These are phyloP conservation scores for Diplodus puntazzo DNA, from an alignment of 2,797 vertebrate species.

Conservation along the genomic window DNA sequence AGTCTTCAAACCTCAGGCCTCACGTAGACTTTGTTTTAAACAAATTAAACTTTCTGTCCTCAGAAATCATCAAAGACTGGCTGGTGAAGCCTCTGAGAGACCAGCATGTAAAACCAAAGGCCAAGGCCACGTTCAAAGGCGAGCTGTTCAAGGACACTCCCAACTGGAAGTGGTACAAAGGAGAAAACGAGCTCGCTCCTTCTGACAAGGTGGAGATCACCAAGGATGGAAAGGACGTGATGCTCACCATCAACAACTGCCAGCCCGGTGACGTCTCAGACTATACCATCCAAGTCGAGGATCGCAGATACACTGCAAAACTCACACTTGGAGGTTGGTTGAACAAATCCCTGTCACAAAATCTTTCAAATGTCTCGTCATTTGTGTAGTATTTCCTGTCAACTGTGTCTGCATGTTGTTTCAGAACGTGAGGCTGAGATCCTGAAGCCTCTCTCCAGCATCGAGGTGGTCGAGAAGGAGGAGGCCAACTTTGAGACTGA, in stretches of 20 bases:
- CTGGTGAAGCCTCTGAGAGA: slow-evolving; percentile 96
- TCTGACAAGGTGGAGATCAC: slow-evolving; percentile 92
- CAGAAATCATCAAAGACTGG: slow-evolving; percentile 98
- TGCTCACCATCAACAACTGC: slow-evolving; percentile 92
- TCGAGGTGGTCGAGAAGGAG: slow-evolving; percentile 96
- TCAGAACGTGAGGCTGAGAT: slow-evolving; percentile 94
- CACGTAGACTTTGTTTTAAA: not conserved
- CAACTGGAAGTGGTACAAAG: slow-evolving; percentile 96
- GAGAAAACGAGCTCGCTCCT: slow-evolving; percentile 91
- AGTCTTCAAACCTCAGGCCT: not conserved
- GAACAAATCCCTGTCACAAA: rapidly evolving
- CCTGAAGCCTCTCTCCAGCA: slow-evolving; percentile 92
- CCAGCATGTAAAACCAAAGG: slow-evolving; percentile 97
- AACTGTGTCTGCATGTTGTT: not conserved
- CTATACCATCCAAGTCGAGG: slow-evolving; percentile 94
- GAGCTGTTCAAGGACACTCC: slow-evolving; percentile 94
- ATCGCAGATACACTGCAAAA: slow-evolving; percentile 93
- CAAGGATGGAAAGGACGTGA: slow-evolving; percentile 90
- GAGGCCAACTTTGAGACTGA: slow-evolving; percentile 94
- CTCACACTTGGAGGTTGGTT: slow-evolving; percentile 93
- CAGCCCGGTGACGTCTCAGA: slow-evolving; percentile 91
- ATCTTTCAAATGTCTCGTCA: not conserved
- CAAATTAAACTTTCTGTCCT: slow-evolving; percentile 61
- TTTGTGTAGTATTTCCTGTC: not conserved
- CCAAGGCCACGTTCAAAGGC: slow-evolving; percentile 91